These are phyloP conservation scores for Drosophila funebris DNA, from an alignment of 1,140 invertebrate species.

Conservation along the genomic window DNA sequence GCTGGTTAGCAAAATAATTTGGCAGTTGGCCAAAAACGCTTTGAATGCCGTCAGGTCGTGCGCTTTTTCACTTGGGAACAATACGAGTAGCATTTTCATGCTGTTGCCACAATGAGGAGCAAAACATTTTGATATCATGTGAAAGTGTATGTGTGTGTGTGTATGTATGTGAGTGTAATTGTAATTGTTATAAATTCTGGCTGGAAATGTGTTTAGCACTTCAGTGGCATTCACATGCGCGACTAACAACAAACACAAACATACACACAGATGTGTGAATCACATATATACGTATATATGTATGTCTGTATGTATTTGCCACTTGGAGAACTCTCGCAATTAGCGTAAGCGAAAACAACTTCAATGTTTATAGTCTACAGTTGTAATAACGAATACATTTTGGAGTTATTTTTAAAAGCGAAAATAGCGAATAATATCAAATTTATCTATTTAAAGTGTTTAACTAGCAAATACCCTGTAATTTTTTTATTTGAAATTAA, in stretches of 20 bases:
- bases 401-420: conserved; percentile 1
- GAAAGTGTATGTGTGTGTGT: background rate
- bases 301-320: conserved; percentile 6
- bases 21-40: conserved; percentile 67
- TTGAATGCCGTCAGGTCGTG: conserved; percentile 52
- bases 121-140: conserved; percentile 32
- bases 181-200: conserved; percentile 46
- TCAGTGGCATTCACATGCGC: conserved; percentile 26
- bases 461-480: background rate
- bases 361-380: conserved; percentile 1
- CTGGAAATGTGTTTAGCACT: conserved; percentile 46
- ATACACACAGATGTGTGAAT: conserved; percentile 8
- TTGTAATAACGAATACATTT: background rate
- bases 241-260: background rate
- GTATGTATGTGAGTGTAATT: background rate
- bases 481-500: too few species aligned
- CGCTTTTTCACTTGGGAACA: conserved; percentile 19
- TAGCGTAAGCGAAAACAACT: conserved; percentile 32
- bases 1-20: conserved; percentile 64
- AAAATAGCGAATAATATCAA: background rate
- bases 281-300: conserved; percentile 9
- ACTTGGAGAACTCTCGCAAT: conserved; percentile 10
- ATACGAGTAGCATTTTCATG: conserved; percentile 25
- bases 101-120: conserved; percentile 29
- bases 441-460: too few species aligned